Conservation (phyloP, 2,113 vertebrate genomes). For the Alligator sinensis region DNA sequence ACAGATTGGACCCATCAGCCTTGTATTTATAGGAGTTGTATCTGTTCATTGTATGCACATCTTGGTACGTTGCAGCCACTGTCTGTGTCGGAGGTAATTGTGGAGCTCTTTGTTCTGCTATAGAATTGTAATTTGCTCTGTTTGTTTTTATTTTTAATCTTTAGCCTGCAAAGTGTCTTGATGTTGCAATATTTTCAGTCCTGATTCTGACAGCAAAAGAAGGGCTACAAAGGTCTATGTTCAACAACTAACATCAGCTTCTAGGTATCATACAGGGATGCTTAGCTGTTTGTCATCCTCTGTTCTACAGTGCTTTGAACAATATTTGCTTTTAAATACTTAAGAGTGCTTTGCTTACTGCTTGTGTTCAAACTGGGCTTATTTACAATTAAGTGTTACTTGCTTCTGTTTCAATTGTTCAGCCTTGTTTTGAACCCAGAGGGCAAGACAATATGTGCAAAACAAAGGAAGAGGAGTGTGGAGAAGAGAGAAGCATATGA, state of each 20-base stretch:
- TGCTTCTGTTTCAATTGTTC: background rate
- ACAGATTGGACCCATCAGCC: slow-evolving; percentile 88
- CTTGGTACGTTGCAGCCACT: slow-evolving; percentile 90
- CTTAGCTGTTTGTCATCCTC: background rate
- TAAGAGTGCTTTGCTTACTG: background rate
- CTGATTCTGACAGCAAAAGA: background rate
- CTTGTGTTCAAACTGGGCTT: background rate
- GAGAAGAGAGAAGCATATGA: background rate
- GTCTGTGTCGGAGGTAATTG: slow-evolving; percentile 88
- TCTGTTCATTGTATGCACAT: slow-evolving; percentile 92
- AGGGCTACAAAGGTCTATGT: background rate
- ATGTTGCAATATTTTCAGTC: background rate
- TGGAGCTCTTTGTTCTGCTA: slow-evolving; percentile 62
- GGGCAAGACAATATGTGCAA: background rate
- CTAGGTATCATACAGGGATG: background rate
- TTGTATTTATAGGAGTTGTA: slow-evolving; percentile 87
- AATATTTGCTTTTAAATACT: background rate
- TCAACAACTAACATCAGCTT: background rate
- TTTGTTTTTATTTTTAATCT: background rate
- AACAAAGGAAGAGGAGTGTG: background rate
- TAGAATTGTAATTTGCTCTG: background rate
- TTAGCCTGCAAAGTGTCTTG: background rate
- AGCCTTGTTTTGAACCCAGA: background rate
- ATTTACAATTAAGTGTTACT: background rate
- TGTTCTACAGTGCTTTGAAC: background rate